Evolutionary conservation across 2,888 invertebrate genomes (phyloP), one percentile per base, ranked within the genome.

Genomic region (Craniophora ligustri): DNA sequence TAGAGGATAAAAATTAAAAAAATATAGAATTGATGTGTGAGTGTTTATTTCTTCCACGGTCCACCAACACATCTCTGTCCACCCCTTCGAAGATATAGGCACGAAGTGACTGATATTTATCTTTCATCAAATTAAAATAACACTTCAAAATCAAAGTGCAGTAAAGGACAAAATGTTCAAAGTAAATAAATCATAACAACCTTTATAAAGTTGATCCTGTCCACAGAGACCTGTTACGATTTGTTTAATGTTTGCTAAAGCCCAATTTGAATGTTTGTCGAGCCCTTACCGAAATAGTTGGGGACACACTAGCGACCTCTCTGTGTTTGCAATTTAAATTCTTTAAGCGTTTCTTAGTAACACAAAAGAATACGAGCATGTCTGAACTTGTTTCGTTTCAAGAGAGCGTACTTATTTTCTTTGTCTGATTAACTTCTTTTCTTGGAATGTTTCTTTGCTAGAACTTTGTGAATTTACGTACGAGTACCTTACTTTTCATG

Each of bases 191-290:
- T 75, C 73, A 79, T 72, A 79, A 72, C 76, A 75, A 72, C 78
- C 78, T 76, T 81, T 75, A 74, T 74, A 82, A 84, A 86, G 75
- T 81, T 79, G 62, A 70, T 74, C 70, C 49, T 68, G 76, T 74
- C 83, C 85, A 79, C 64, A 51, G 84, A 83, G 86, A 79, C 82
- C 86, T 82, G 87, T 89, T 89, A 89, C 86, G 82, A 86, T 84
- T 85, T 88, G 86, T 85, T 85, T 81, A 84, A 79, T 87, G 82
- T 86, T 88, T 88, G 81, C 75, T 49, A 75, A 64, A 76, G 79
- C 77, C 84, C 87, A 89, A 88, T 88, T 89, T 86, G 81, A 84
- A 83, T 87, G 86, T 88, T 88, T 85, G 82, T 67, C 70, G 75
- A 80, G 78, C 80, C 75, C 77, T 75, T 57, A 53, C 62, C 54